A percentile compares a stretch with the other conserved stretches of the same genome.
These are phyloP conservation scores for Hydractinia echinata DNA, from an alignment of 30 jellyfish, hydroid and myxozoan genomes.

Conservation along the genomic window DNA sequence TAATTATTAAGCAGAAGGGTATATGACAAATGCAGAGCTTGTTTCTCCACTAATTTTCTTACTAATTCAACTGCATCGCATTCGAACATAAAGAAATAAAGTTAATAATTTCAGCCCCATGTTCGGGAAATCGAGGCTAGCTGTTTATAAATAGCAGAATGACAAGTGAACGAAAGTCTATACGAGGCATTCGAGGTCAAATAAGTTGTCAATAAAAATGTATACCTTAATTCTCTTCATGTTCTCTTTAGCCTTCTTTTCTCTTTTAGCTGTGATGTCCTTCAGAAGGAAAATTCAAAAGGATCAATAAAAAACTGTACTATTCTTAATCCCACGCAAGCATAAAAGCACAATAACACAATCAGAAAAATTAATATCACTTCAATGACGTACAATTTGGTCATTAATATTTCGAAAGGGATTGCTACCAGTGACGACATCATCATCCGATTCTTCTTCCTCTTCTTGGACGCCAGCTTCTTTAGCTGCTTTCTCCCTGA, in stretches of 20 bases:
- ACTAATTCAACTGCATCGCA: no score
- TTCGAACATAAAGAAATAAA: no score
- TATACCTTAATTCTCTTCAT: conserved; percentile 41
- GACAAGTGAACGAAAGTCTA: neutral
- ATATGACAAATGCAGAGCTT: no score
- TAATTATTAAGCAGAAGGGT: no score
- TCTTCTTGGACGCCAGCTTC: conserved; percentile 84
- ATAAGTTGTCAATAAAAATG: neutral
- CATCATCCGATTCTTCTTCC: conserved; percentile 81
- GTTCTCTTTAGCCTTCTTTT: conserved; percentile 46
- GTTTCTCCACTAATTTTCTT: no score
- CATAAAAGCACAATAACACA: neutral
- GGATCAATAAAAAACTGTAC: neutral
- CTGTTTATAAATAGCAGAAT: no score
- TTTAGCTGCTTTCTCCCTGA: conserved; percentile 75
- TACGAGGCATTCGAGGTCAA: neutral
- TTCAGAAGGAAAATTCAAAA: neutral
- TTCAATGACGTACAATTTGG: conserved; percentile 53
- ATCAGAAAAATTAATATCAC: neutral
- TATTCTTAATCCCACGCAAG: neutral
- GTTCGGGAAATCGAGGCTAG: no score
- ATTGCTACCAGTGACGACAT: conserved; percentile 58
- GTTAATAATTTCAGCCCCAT: no score
- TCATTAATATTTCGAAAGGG: conserved; percentile 84
- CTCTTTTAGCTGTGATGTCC: conserved; percentile 39